Conservation (phyloP, 2,888 invertebrate genomes). For the Pseudanteris insignis region DNA sequence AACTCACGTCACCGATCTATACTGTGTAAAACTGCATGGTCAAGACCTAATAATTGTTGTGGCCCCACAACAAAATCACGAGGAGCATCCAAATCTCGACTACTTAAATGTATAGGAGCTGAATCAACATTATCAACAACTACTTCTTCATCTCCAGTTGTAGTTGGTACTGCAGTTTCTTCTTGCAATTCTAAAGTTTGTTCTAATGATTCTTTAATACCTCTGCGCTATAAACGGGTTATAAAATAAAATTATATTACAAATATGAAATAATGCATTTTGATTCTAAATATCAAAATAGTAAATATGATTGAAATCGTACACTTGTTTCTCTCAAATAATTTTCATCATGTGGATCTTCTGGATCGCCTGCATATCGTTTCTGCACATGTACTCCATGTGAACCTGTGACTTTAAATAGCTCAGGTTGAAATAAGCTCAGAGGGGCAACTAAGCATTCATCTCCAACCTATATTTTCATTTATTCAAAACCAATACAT, state of each 20-base stretch:
- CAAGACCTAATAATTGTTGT: conserved; percentile 85
- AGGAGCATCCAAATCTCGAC: conserved; percentile 60
- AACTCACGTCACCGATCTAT: conserved; percentile 86
- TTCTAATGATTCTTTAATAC: conserved; percentile 72
- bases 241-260: conserved; percentile 3
- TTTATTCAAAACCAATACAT: conserved; percentile 2
- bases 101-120: conserved; percentile 60
- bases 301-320: conserved; percentile 47
- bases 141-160: conserved; percentile 67
- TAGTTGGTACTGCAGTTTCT: conserved; percentile 65
- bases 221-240: conserved; percentile 70
- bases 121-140: conserved; percentile 67
- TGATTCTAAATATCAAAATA: too few relatives aligned
- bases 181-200: conserved; percentile 66
- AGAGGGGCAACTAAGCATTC: conserved; percentile 92
- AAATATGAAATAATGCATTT: too few relatives aligned
- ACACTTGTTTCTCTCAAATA: conserved; percentile 89
- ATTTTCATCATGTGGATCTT: conserved; percentile 93
- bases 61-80: conserved; percentile 77
- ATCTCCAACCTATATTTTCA: conserved; percentile 84
- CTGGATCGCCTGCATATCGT: conserved; percentile 79
- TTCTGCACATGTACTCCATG: conserved; percentile 80
- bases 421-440: conserved; percentile 86
- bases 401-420: conserved; percentile 83
- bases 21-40: conserved; percentile 90